Percentiles rank a stretch among this genome's conserved stretches.
phyloP scores from a whole-genome alignment of 2,888 invertebrate species.

The Agriotes lineatus region DNA sequence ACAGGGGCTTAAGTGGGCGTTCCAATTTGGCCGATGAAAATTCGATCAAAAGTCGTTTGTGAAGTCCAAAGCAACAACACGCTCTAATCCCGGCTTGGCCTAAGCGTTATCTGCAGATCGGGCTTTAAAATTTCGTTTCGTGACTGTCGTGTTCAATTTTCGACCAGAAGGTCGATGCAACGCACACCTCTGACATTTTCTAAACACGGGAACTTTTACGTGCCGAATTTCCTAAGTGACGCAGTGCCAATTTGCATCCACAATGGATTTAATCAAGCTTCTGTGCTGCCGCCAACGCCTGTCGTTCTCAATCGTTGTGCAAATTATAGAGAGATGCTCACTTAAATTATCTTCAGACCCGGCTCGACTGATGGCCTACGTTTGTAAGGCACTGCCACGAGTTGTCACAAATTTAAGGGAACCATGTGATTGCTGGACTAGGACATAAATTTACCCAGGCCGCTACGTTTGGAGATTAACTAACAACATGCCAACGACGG shows the following conservation, averaged over 20 bases:
- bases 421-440: not conserved
- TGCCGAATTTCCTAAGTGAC: constrained; percentile 29
- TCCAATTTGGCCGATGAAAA: not conserved
- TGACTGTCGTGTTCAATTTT: not conserved
- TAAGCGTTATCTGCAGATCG: not conserved
- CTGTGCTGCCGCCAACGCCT: constrained; percentile 22
- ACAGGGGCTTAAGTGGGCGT: not conserved
- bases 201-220: constrained; percentile 1
- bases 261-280: constrained; percentile 40
- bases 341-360: constrained; percentile 31
- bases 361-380: constrained; percentile 1
- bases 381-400: not conserved
- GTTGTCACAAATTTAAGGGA: not conserved
- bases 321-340: constrained; percentile 34
- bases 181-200: constrained; percentile 18
- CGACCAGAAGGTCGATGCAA: not conserved
- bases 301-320: constrained; percentile 34
- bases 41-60: not conserved
- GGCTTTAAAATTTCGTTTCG: not conserved
- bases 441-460: no score
- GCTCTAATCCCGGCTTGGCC: not conserved
- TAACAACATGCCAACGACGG: no score
- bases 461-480: no score
- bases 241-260: constrained; percentile 34
- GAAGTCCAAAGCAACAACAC: not conserved